phyloP scores from a whole-genome alignment of 2,888 invertebrate species.

The Metalampra italica region DNA sequence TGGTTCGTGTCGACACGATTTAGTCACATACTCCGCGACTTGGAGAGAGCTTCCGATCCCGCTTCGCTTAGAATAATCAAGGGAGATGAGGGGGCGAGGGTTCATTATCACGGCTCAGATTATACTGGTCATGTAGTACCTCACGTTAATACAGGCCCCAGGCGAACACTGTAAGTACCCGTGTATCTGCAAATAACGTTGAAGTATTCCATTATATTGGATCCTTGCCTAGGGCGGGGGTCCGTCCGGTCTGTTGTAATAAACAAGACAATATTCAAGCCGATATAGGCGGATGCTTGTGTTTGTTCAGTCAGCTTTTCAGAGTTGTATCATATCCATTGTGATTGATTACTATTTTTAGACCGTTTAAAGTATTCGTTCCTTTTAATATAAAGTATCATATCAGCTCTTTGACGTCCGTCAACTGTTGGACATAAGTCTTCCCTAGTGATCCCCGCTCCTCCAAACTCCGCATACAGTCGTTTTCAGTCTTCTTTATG shows the following conservation, averaged over 20 bases:
- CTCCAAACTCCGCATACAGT: no score
- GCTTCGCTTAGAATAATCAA: background rate
- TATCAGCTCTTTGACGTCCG: no score
- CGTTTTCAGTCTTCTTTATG: no score
- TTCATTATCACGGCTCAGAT: background rate
- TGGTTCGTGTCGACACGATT: slow-evolving; percentile 54
- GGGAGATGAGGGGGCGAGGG: background rate
- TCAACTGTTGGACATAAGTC: no score
- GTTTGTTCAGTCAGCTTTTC: slow-evolving; percentile 42
- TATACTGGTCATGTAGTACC: slow-evolving; percentile 17
- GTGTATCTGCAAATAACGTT: slow-evolving; percentile 73
- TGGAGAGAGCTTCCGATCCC: background rate
- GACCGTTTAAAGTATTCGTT: slow-evolving; percentile 33
- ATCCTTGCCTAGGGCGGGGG: slow-evolving; percentile 66
- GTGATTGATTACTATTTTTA: slow-evolving; percentile 19
- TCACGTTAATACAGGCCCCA: slow-evolving; percentile 61
- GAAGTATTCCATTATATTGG: slow-evolving; percentile 77
- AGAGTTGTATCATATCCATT: slow-evolving; percentile 17
- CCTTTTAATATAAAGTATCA: slow-evolving; percentile 13
- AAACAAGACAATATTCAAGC: slow-evolving; percentile 66
- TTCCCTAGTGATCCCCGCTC: no score
- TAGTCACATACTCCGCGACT: slow-evolving; percentile 21
- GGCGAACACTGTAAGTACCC: slow-evolving; percentile 64
- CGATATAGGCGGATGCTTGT: slow-evolving; percentile 36
- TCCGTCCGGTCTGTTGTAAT: slow-evolving; percentile 69